Base-by-base conservation (phyloP, 2,888 invertebrate genomes). In the Dermolepida albohirtum region DNA sequence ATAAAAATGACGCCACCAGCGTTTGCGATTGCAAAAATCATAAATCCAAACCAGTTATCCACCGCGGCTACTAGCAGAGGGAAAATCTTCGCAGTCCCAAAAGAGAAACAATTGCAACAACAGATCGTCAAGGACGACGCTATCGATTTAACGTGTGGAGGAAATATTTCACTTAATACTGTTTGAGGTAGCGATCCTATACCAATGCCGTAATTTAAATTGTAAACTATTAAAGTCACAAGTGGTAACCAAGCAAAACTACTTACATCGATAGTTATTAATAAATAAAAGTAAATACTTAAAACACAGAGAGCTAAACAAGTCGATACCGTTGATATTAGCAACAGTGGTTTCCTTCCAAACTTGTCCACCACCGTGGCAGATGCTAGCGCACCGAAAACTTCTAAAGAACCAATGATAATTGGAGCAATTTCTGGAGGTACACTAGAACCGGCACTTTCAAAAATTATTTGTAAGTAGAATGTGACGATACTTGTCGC, bases 181-280 rank as follows among this genome's bases (percentile, higher is more conserved):
- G 92, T 90, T 92, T 92, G 92, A 0, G 92, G 91, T 27, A 94
- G 80, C 0, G 92, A 90, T 5, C 95, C 93, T 62, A 90, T 88
- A 0, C 89, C 93, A 76, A 90, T 85, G 81, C 92, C 90, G 83
- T 93, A 93, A 0, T 90, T 88, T 57, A 89, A 83, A 69, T 92
- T 91, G 83, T 90, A 94, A 16, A 91, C 74, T 1, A 93, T 86
- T 47, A 94, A 81, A 0, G 92, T 88, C 8, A 89, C 80, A 5
- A 94, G 86, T 0, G 93, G 93, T 44, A 94, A 79, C 89, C 90
- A 92, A 0, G 86, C 79, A 52, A 92, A 52, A 47, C 7, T 41
- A 2, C 27, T 14, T 1, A 54, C 49, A 16, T 57, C 40, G 10
- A 12, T 40, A 5, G n/a, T 47, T 89, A 87, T 49, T 92, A 85